These are phyloP conservation scores for Strix aluco DNA, from an alignment of 2,113 vertebrate genomes.

Conservation along the genomic window DNA sequence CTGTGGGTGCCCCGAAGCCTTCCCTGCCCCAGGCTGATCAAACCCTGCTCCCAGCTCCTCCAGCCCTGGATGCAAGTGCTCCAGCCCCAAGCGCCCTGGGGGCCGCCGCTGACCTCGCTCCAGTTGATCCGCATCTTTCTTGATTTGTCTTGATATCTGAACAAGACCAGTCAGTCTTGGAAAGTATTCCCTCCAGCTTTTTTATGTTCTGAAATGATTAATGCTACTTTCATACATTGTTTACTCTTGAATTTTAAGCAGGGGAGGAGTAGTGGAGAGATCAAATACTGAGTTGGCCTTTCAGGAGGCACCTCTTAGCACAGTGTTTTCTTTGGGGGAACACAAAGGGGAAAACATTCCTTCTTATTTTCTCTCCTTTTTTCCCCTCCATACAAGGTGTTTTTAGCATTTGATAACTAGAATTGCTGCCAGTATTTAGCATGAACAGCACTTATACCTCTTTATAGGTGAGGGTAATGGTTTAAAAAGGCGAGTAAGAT, in stretches of 20 bases:
- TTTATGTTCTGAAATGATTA: not conserved
- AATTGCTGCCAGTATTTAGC: not conserved
- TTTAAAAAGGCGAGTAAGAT: not conserved
- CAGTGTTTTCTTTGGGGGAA: not conserved
- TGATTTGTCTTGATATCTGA: slow-evolving; percentile 14
- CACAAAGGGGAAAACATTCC: not conserved
- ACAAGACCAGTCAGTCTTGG: not conserved
- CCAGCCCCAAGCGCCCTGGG: not conserved
- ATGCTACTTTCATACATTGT: not conserved
- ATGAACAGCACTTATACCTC: not conserved
- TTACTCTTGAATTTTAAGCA: slow-evolving; percentile 22
- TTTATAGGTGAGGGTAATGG: not conserved
- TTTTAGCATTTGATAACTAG: not conserved
- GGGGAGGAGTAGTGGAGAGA: not conserved
- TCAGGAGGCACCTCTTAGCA: not conserved
- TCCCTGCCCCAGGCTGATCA: not conserved
- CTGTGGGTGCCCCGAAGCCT: not conserved
- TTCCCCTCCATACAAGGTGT: not conserved
- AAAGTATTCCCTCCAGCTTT: not conserved
- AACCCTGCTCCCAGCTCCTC: not conserved
- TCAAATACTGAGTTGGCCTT: not conserved
- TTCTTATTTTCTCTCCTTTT: not conserved
- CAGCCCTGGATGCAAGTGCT: not conserved
- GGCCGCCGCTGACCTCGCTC: not conserved
- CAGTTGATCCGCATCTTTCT: not conserved